These are phyloP conservation scores for Drosophila paracracens DNA, from an alignment of 2,888 invertebrate species.

Conservation along the genomic window DNA sequence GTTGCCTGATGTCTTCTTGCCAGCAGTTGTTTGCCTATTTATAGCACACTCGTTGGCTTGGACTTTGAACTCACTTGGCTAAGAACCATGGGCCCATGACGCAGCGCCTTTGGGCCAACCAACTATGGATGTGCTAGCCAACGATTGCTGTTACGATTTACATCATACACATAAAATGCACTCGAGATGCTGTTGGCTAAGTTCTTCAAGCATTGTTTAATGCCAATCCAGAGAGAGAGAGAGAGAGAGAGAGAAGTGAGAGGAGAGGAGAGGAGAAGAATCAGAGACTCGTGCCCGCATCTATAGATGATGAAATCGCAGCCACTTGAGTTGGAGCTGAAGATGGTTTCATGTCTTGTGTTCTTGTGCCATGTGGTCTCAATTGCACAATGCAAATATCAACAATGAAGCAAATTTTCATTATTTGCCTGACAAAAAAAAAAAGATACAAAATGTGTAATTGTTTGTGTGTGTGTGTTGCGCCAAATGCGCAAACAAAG, in stretches of 20 bases:
- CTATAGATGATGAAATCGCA: constrained; percentile 60
- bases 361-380: constrained; percentile 50
- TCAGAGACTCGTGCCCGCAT: constrained; percentile 52
- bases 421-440: constrained; percentile 74
- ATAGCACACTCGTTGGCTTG: constrained; percentile 61
- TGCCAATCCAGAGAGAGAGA: constrained; percentile 32
- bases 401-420: constrained; percentile 73
- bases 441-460: background rate
- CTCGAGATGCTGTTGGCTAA: constrained; percentile 54
- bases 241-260: constrained; percentile 25
- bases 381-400: constrained; percentile 76
- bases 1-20: constrained; percentile 21
- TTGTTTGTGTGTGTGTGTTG: constrained; percentile 42
- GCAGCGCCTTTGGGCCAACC: constrained; percentile 56
- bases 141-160: constrained; percentile 59
- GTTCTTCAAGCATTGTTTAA: constrained; percentile 73
- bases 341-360: constrained; percentile 9
- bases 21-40: constrained; percentile 69
- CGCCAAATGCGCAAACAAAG: constrained; percentile 68
- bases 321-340: constrained; percentile 50
- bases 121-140: constrained; percentile 8
- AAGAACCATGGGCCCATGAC: constrained; percentile 62
- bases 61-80: constrained; percentile 62
- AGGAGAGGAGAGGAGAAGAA: constrained; percentile 7
- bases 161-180: constrained; percentile 44